phyloP scores from a whole-genome alignment of 2,888 invertebrate genomes.

The Chydorus sphaericus region DNA sequence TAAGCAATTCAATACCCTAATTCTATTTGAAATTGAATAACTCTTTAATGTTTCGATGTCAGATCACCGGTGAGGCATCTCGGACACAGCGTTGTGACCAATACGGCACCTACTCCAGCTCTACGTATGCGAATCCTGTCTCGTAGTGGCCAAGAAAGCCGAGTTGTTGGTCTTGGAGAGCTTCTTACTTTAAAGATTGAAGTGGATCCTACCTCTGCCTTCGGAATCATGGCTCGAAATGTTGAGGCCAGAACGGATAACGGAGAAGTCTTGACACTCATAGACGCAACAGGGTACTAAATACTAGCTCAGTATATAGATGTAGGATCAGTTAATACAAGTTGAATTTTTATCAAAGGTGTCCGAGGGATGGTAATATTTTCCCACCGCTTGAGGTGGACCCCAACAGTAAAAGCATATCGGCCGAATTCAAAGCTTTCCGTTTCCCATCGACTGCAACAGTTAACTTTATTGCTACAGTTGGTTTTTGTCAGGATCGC shows the following conservation, averaged over 20 bases:
- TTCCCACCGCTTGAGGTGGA: slow-evolving; percentile 31
- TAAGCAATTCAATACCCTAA: slow-evolving; percentile 19
- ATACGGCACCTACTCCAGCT: slow-evolving; percentile 33
- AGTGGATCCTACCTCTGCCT: slow-evolving; percentile 30
- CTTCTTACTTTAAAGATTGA: slow-evolving; percentile 31
- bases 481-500: slow-evolving; percentile 32
- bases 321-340: too few species aligned
- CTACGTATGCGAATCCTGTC: slow-evolving; percentile 31
- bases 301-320: neutral
- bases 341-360: slow-evolving; percentile 22
- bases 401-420: slow-evolving; percentile 27
- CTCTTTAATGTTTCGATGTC: neutral
- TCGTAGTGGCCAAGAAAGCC: slow-evolving; percentile 30
- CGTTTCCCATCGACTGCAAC: slow-evolving; percentile 33
- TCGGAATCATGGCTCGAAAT: slow-evolving; percentile 33
- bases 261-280: slow-evolving; percentile 31
- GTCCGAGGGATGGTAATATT: slow-evolving; percentile 32
- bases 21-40: neutral
- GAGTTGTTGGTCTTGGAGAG: slow-evolving; percentile 32
- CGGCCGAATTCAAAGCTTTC: slow-evolving; percentile 33
- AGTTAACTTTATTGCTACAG: slow-evolving; percentile 34
- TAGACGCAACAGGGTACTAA: slow-evolving; percentile 30
- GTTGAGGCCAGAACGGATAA: slow-evolving; percentile 32
- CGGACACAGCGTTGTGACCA: slow-evolving; percentile 28
- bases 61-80: neutral